Percentiles rank a stretch among this genome's conserved stretches.
phyloP scores from a whole-genome alignment of 53 echinoderm and acorn worm genomes.

The Luidia sarsii region DNA sequence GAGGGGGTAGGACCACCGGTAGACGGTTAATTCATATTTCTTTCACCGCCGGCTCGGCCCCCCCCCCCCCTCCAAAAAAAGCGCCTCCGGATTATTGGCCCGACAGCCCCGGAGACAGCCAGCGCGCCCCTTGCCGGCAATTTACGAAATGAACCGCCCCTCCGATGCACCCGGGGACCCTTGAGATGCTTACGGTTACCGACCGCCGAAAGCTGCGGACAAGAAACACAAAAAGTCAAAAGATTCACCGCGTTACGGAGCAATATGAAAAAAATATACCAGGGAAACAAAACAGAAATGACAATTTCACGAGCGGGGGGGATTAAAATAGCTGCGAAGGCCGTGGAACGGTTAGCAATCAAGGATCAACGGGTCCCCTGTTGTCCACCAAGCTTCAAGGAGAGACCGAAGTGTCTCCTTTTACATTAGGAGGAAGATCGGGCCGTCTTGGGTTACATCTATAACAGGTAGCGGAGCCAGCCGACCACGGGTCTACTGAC shows the following conservation, averaged over 20 bases:
- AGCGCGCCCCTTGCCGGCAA: not conserved
- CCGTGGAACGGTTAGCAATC: slow-evolving; percentile 28
- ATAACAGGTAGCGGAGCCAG: slow-evolving; percentile 5
- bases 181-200: not conserved
- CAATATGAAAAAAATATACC: too few relatives aligned
- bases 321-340: slow-evolving; percentile 41
- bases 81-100: slow-evolving; percentile 1
- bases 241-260: not conserved
- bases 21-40: slow-evolving; percentile 5
- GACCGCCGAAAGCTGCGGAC: not conserved
- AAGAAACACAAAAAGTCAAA: slow-evolving; percentile 18
- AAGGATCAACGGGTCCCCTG: slow-evolving; percentile 20
- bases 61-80: too few relatives aligned
- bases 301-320: slow-evolving; percentile 2
- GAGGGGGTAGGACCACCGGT: too few relatives aligned
- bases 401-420: slow-evolving; percentile 19
- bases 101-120: too few relatives aligned
- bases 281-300: not conserved
- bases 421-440: not conserved
- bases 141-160: slow-evolving; percentile 9
- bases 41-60: not conserved
- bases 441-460: slow-evolving; percentile 12
- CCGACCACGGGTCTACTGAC: not conserved
- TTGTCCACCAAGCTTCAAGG: not conserved
- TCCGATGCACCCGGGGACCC: too few relatives aligned